Evolutionary conservation across 2,797 vertebrate species (phyloP).

Genomic region (Channallabes apus): DNA sequence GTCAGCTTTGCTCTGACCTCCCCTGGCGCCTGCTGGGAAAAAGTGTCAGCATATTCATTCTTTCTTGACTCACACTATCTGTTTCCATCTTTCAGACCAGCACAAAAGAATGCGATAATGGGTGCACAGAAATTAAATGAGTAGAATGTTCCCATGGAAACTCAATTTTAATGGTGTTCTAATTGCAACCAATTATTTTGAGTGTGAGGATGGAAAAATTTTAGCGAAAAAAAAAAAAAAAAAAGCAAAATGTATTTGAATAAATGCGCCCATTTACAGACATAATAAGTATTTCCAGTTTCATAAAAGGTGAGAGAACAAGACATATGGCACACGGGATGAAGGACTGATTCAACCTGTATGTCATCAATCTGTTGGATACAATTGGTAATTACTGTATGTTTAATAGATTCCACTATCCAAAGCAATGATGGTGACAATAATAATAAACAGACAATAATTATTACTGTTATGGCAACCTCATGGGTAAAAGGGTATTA

Average conservation of each 20-base stretch:
- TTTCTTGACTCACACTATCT: slow-evolving; percentile 21
- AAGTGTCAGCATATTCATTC: slow-evolving; percentile 30
- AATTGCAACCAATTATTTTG: slow-evolving; percentile 24
- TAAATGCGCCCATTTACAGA: neutral
- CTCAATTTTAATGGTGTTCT: neutral
- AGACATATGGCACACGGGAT: neutral
- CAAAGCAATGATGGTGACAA: neutral
- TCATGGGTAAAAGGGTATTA: neutral
- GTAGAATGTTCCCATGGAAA: slow-evolving; percentile 30
- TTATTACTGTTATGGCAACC: neutral
- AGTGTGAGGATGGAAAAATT: neutral
- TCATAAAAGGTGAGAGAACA: neutral
- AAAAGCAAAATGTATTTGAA: neutral
- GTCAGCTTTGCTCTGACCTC: slow-evolving; percentile 19
- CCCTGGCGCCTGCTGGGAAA: slow-evolving; percentile 3
- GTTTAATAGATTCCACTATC: neutral
- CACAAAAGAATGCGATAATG: neutral
- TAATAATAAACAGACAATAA: neutral
- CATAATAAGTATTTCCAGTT: neutral
- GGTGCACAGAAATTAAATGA: slow-evolving; percentile 8
- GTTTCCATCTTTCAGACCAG: slow-evolving; percentile 6
- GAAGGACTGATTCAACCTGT: no score
- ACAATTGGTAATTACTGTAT: neutral
- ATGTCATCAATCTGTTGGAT: neutral
- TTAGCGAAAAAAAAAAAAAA: neutral